Evolutionary conservation across 2,113 vertebrate genomes (phyloP).

Genomic region (Tonatia bakeri): DNA sequence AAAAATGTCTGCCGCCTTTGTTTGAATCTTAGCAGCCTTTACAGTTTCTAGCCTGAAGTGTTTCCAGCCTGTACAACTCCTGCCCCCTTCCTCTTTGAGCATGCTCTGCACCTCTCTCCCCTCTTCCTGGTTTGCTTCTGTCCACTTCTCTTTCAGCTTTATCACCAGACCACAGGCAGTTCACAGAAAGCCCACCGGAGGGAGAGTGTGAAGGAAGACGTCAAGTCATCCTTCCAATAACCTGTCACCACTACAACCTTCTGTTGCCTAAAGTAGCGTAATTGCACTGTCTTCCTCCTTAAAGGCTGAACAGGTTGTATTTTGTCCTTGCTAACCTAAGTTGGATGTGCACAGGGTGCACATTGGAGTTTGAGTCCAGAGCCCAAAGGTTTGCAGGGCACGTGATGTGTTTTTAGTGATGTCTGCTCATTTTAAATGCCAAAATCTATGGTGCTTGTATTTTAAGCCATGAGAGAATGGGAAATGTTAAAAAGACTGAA

Average conservation of each 20-base stretch:
- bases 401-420: background rate
- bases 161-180: constrained; percentile 49
- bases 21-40: background rate
- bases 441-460: background rate
- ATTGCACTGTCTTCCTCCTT: background rate
- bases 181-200: constrained; percentile 6
- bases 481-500: background rate
- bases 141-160: constrained; percentile 64
- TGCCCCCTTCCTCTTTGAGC: constrained; percentile 1
- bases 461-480: background rate
- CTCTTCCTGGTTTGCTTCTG: constrained; percentile 40
- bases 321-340: background rate
- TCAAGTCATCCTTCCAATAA: background rate
- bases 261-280: background rate
- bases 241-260: background rate
- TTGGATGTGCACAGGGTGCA: background rate
- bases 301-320: background rate
- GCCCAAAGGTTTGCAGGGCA: background rate
- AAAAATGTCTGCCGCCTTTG: background rate
- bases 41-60: background rate
- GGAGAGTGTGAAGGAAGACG: constrained; percentile 1
- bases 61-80: background rate
- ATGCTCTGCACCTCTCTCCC: background rate
- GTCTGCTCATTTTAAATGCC: background rate
- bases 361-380: background rate